phyloP scores from a whole-genome alignment of 2,888 invertebrate genomes.

The Druceiella hillmani region DNA sequence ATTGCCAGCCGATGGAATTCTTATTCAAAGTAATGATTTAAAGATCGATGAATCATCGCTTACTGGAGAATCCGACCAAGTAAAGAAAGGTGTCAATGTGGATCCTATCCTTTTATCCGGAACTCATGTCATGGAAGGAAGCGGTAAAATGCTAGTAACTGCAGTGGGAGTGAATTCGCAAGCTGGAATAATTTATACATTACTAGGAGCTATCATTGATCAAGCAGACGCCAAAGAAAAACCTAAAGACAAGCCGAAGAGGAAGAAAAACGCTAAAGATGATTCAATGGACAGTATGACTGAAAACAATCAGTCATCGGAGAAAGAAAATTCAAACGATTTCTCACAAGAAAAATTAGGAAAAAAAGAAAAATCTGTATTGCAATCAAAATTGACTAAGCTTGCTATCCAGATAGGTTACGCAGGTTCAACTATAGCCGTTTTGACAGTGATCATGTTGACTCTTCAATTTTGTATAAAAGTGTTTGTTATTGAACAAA shows the following conservation, averaged over 20 bases:
- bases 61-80: conserved; percentile 65
- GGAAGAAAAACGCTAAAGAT: conserved; percentile 32
- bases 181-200: conserved; percentile 60
- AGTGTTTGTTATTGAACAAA: conserved; percentile 43
- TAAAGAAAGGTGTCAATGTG: conserved; percentile 52
- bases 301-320: conserved; percentile 31
- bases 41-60: conserved; percentile 63
- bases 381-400: conserved; percentile 60
- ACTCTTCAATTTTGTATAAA: conserved; percentile 53
- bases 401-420: conserved; percentile 65
- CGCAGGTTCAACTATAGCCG: conserved; percentile 58
- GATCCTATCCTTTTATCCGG: conserved; percentile 53
- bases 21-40: conserved; percentile 60
- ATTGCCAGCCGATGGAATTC: conserved; percentile 59
- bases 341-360: conserved; percentile 12
- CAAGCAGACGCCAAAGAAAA: conserved; percentile 21
- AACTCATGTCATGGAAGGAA: conserved; percentile 65
- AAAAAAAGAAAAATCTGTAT: conserved; percentile 41
- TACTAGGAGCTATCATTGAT: conserved; percentile 46
- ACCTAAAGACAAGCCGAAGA: conserved; percentile 28
- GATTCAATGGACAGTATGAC: conserved; percentile 19
- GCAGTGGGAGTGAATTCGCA: conserved; percentile 64
- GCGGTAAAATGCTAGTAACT: conserved; percentile 58
- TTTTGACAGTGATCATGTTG: conserved; percentile 57
- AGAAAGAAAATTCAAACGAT: conserved; percentile 47